Conservation (phyloP, 2,888 invertebrate species). For the Melanotus villosus region DNA sequence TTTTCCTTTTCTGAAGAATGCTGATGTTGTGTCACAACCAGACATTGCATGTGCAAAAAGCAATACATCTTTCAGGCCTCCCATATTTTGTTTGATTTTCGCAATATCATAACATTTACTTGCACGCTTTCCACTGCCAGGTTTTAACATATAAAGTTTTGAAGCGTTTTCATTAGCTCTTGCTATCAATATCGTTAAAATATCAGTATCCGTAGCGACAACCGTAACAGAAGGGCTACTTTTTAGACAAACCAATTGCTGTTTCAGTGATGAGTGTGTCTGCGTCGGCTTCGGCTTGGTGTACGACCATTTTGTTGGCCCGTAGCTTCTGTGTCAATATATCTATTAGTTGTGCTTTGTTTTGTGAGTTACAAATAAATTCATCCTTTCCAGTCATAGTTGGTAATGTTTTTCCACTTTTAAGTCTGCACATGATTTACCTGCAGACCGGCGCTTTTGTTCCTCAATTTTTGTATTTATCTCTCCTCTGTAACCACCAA, state of each 20-base stretch:
- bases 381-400: conserved; percentile 9
- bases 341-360: conserved; percentile 20
- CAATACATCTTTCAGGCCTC: conserved; percentile 1
- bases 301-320: conserved; percentile 8
- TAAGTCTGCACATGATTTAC: conserved; percentile 27
- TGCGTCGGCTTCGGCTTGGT: conserved; percentile 25
- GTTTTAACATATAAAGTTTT: conserved; percentile 9
- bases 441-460: conserved; percentile 21
- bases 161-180: conserved; percentile 6
- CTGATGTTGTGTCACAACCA: conserved; percentile 15
- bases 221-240: conserved; percentile 15
- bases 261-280: conserved; percentile 22
- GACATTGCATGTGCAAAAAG: conserved; percentile 17
- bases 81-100: conserved; percentile 4
- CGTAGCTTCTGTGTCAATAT: conserved; percentile 20
- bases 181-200: conserved; percentile 16
- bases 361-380: conserved; percentile 13
- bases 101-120: conserved; percentile 16
- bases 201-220: conserved; percentile 22
- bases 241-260: conserved; percentile 16
- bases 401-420: conserved; percentile 21
- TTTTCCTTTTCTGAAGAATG: conserved; percentile 21
- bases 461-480: conserved; percentile 17
- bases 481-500: conserved; percentile 23
- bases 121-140: conserved; percentile 3